Conservation (phyloP, 64 coral and sea anemone species). For the Porites lutea region DNA sequence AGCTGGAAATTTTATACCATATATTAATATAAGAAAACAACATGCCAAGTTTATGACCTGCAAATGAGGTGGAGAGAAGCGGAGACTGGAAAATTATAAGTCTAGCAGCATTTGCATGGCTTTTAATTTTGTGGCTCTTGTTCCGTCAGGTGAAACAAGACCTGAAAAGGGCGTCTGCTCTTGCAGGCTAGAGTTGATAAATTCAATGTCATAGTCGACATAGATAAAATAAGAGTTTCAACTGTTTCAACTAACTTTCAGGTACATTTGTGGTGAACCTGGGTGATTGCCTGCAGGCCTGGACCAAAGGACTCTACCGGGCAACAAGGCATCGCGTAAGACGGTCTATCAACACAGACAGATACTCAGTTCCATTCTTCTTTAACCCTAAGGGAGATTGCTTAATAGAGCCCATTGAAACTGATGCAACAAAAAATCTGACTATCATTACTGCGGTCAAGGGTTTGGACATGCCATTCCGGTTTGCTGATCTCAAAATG, state of each 20-base stretch:
- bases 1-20: too few species aligned
- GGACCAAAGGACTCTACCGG: constrained; percentile 70
- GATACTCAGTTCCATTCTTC: constrained; percentile 83
- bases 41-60: too few species aligned
- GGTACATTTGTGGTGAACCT: constrained; percentile 78
- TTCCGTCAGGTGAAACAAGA: too few species aligned
- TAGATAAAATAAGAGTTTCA: too few species aligned
- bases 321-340: constrained; percentile 82
- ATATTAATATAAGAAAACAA: too few species aligned
- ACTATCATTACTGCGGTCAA: not conserved
- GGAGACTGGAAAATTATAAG: too few species aligned
- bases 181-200: too few species aligned
- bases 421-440: constrained; percentile 32
- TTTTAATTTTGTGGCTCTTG: too few species aligned
- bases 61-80: too few species aligned
- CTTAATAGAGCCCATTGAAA: constrained; percentile 68
- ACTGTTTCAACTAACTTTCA: not conserved
- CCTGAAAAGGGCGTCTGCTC: too few species aligned
- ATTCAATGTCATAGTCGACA: too few species aligned
- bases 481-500: not conserved
- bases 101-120: too few species aligned
- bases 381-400: constrained; percentile 59
- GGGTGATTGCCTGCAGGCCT: constrained; percentile 79
- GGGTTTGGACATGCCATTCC: constrained; percentile 8
- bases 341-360: constrained; percentile 42